Conservation (phyloP, 1,140 invertebrate species). For the Pararge aegeria region DNA sequence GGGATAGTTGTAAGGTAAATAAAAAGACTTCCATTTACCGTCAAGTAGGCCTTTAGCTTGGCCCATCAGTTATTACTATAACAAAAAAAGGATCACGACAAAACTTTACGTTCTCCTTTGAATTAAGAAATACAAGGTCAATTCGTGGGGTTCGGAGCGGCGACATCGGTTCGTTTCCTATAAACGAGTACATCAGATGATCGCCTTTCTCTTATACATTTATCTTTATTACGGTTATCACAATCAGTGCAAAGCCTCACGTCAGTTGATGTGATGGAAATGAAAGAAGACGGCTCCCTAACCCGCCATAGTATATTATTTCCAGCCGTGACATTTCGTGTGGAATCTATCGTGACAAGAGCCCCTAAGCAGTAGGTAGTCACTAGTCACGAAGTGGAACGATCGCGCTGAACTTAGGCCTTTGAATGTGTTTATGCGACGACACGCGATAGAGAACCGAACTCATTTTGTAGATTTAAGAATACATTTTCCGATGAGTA, state of each 20-base stretch:
- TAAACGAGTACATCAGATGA: too few species aligned
- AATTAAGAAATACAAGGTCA: too few species aligned
- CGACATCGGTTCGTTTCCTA: too few species aligned
- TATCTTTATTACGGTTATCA: too few species aligned
- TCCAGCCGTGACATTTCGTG: constrained; percentile 31
- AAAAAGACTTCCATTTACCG: constrained; percentile 32
- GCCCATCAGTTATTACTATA: too few species aligned
- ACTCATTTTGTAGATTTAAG: background rate
- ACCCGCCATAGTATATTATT: constrained; percentile 15
- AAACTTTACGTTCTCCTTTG: too few species aligned
- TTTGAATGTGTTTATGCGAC: constrained; percentile 8
- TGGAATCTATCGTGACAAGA: constrained; percentile 20
- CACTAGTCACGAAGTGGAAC: constrained; percentile 21
- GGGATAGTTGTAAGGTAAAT: constrained; percentile 20
- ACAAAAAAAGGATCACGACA: too few species aligned
- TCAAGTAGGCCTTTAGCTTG: too few species aligned
- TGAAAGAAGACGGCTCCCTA: constrained; percentile 11
- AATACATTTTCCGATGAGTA: background rate
- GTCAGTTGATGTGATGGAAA: constrained; percentile 5
- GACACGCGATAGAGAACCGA: background rate
- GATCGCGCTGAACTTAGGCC: constrained; percentile 21
- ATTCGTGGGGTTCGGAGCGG: too few species aligned
- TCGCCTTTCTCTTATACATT: too few species aligned
- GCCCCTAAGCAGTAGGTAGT: constrained; percentile 20
- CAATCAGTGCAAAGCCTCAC: background rate